Evolutionary conservation across 2,888 invertebrate species (phyloP).

Genomic region (Ectobius pallidus): DNA sequence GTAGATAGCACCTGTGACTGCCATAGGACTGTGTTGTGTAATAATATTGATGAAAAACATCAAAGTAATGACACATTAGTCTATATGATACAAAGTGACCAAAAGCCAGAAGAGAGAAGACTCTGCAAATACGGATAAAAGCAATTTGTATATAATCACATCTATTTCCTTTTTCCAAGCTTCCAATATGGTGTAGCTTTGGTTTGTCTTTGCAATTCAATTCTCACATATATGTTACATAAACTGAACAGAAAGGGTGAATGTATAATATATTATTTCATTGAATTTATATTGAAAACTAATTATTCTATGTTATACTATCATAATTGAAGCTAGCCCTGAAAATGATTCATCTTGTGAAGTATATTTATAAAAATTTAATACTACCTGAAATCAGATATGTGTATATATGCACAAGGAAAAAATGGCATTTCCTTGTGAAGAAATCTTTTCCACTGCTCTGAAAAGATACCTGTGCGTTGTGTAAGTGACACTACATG

Average conservation of each 20-base stretch:
- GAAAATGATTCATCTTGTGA: too few species aligned
- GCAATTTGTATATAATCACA: conserved; percentile 14
- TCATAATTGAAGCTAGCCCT: not conserved
- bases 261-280: not conserved
- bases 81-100: too few species aligned
- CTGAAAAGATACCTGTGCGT: too few species aligned
- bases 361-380: too few species aligned
- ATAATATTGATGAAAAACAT: conserved; percentile 10
- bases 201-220: conserved; percentile 13
- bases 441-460: too few species aligned
- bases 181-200: not conserved
- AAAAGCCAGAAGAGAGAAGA: too few species aligned
- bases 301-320: not conserved
- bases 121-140: too few species aligned
- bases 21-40: conserved; percentile 20
- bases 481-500: too few species aligned
- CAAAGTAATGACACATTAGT: too few species aligned
- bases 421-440: too few species aligned
- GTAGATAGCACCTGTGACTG: conserved; percentile 18
- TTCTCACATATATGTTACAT: conserved; percentile 18
- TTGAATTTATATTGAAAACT: not conserved
- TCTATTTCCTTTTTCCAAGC: not conserved
- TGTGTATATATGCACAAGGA: too few species aligned
- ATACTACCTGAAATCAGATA: too few species aligned
- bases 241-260: conserved; percentile 9